Evolutionary conservation across 1,140 invertebrate genomes (phyloP), one percentile per base, ranked within the genome.

Genomic region (Ooceraea biroi): DNA sequence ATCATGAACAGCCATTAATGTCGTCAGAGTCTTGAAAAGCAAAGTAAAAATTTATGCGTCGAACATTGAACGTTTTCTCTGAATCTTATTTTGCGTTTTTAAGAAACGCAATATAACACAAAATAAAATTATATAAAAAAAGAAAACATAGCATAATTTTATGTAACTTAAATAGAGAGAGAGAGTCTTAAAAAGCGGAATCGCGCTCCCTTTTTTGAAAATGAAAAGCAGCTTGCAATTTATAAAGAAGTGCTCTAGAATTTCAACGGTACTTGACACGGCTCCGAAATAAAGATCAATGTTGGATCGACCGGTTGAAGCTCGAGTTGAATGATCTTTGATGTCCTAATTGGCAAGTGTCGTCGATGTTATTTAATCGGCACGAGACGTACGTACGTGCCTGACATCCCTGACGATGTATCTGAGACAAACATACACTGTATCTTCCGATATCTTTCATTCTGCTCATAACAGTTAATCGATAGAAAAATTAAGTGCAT

Each of bases 361-460:
- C 48, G 17, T 88, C 83, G 58, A 82, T 85, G 65, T 88, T 88
- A 88, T 88, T 85, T 69, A 82, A 73, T 88, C 83, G 36, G 46
- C 4, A 36, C 57, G 55, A 76, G 36, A 46, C 58, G 17, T n/a
- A 36, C 36, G 7, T 12, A 44, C 44, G 46, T 17, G 36, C 19
- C 25, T 46, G 36, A 74, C 27, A 86, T 36, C 52, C 65, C 52
- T 72, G 36, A 57, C 27, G 8, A 36, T 46, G 11, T 84, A 84
- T 60, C 55, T 69, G 41, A 87, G 77, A 84, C 71, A 87, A 88
- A 84, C 48, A 69, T 68, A 48, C 63, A 22, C 1, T 30, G 14
- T 78, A 68, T 78, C 48, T 78, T 41, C 17, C 14, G 30, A 68
- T 57, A 22, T 10, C 14, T 7, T 69, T 71, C 36, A 12, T 46